These are phyloP conservation scores for Cyprinodon variegatus DNA, from an alignment of 2,113 vertebrate genomes.

Conservation along the genomic window DNA sequence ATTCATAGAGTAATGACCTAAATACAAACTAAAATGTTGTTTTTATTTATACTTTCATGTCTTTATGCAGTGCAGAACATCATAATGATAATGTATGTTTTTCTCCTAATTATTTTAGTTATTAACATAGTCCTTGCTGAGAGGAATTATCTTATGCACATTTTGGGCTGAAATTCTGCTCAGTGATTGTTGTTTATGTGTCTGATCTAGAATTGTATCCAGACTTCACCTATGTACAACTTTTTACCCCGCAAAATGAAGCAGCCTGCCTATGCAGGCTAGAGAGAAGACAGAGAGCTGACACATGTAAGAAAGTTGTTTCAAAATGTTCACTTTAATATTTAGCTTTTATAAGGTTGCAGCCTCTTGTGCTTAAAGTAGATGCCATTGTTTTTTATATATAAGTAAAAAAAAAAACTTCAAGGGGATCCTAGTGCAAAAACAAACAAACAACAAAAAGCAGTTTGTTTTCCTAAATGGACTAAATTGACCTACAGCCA, in stretches of 20 bases:
- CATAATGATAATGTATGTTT: background rate
- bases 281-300: too few relatives aligned
- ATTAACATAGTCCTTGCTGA: background rate
- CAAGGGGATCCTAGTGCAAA: conserved; percentile 1
- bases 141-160: background rate
- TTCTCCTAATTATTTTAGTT: background rate
- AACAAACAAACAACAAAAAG: background rate
- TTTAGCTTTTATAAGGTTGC: background rate
- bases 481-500: conserved; percentile 22
- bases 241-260: too few relatives aligned
- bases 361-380: too few relatives aligned
- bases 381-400: background rate
- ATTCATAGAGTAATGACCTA: background rate
- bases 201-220: too few relatives aligned
- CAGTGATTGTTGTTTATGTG: background rate
- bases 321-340: background rate
- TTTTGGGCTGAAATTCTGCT: background rate
- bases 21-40: background rate
- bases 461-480: conserved; percentile 17
- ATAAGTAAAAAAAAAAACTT: background rate
- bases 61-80: background rate
- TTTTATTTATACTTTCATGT: background rate
- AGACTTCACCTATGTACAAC: too few relatives aligned
- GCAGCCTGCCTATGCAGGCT: too few relatives aligned
- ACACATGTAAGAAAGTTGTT: too few relatives aligned